A percentile compares a stretch with the other conserved stretches of the same genome.
phyloP scores from a whole-genome alignment of 2,113 vertebrate genomes.

The Ellobius talpinus region DNA sequence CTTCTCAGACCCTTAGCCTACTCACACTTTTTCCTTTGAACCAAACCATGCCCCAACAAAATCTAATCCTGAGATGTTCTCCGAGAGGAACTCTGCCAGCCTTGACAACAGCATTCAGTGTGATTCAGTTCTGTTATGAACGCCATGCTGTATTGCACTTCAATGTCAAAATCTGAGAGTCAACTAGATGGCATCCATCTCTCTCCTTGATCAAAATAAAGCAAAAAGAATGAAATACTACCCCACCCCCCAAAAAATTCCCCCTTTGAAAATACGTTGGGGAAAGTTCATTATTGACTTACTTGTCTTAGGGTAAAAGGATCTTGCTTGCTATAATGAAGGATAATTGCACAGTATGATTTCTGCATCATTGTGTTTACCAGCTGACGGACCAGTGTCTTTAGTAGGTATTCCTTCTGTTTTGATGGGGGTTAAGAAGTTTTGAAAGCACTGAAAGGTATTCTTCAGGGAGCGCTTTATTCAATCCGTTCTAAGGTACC shows the following conservation, averaged over 20 bases:
- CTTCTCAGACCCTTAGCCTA: not conserved
- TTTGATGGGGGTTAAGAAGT: conserved; percentile 45
- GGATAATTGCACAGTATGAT: conserved; percentile 34
- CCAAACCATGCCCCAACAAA: not conserved
- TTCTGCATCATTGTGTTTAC: conserved; percentile 43
- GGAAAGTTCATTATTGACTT: conserved; percentile 60
- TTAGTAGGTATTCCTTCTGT: not conserved
- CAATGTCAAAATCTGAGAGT: not conserved
- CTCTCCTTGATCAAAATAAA: not conserved
- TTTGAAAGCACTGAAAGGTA: conserved; percentile 43
- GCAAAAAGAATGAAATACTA: conserved; percentile 41
- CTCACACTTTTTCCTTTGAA: not conserved
- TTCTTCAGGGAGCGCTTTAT: conserved; percentile 48
- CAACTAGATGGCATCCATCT: not conserved
- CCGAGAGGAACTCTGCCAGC: not conserved
- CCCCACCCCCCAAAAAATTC: not conserved
- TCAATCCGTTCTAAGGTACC: not conserved
- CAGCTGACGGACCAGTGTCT: not conserved
- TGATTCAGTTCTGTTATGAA: not conserved
- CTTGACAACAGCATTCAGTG: not conserved
- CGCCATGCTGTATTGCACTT: not conserved
- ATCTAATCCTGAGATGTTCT: not conserved
- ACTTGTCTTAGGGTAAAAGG: conserved; percentile 34
- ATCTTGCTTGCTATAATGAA: conserved; percentile 16
- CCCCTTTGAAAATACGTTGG: not conserved